Percentiles rank a stretch among this genome's conserved stretches.
Evolutionary conservation across 2,888 invertebrate genomes (phyloP).

Genomic region (Ferrisia virgata): DNA sequence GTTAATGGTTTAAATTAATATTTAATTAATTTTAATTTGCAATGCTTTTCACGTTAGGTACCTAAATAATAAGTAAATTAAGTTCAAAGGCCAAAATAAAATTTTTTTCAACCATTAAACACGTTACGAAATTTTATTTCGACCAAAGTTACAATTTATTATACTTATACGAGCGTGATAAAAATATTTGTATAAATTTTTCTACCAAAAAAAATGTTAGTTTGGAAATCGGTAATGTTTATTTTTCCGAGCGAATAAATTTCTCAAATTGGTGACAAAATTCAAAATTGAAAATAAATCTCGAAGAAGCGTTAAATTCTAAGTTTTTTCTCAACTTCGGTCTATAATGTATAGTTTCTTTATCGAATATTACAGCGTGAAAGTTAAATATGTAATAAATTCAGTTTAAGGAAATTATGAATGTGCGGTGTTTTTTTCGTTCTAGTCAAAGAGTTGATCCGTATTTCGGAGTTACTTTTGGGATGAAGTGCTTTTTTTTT

Average conservation of each 20-base stretch:
- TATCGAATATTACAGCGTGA: not conserved
- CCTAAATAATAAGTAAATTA: no score
- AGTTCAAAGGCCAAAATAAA: no score
- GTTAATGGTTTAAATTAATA: not conserved
- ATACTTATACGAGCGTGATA: not conserved
- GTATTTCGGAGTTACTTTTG: not conserved
- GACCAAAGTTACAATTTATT: no score
- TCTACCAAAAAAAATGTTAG: not conserved
- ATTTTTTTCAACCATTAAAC: no score
- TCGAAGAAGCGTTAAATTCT: not conserved
- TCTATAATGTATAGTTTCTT: not conserved
- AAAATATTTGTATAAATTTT: not conserved
- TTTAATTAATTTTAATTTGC: not conserved
- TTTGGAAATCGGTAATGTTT: not conserved
- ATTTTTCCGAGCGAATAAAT: not conserved
- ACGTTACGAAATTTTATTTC: no score
- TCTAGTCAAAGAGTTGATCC: not conserved
- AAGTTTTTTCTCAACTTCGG: not conserved
- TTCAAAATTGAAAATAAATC: not conserved
- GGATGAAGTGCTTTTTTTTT: conserved; percentile 3
- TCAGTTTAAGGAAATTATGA: not conserved
- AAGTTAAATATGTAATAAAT: not conserved
- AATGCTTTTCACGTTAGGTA: no score
- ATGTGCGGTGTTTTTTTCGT: not conserved
- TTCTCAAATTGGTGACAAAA: not conserved